These are phyloP conservation scores for Excalfactoria chinensis DNA, from an alignment of 2,113 vertebrate genomes.

Conservation along the genomic window DNA sequence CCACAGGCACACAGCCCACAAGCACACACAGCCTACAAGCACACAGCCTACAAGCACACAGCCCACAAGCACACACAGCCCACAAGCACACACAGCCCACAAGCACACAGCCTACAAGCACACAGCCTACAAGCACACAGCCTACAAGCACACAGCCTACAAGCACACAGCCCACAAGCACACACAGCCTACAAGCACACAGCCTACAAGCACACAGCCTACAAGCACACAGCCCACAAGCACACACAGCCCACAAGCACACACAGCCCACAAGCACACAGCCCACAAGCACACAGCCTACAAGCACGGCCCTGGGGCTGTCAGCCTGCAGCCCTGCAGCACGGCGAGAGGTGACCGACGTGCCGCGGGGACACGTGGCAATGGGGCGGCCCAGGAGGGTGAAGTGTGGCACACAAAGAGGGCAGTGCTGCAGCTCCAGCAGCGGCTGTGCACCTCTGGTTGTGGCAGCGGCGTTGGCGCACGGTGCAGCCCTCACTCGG, in stretches of 20 bases:
- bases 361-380: neutral
- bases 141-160: neutral
- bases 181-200: neutral
- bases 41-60: neutral
- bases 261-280: neutral
- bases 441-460: too few species aligned
- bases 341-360: too few species aligned
- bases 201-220: neutral
- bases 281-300: neutral
- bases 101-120: neutral
- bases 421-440: neutral
- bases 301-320: neutral
- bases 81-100: neutral
- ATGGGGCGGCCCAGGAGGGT: too few species aligned
- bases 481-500: neutral
- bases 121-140: neutral
- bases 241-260: neutral
- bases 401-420: too few species aligned
- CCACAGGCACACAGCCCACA: neutral
- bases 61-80: neutral
- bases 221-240: neutral
- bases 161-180: too few species aligned
- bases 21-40: neutral
- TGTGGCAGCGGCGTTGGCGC: fast-evolving
- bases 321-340: neutral